These are phyloP conservation scores for Agonopterix subpropinquella DNA, from an alignment of 2,888 invertebrate species.

Conservation along the genomic window DNA sequence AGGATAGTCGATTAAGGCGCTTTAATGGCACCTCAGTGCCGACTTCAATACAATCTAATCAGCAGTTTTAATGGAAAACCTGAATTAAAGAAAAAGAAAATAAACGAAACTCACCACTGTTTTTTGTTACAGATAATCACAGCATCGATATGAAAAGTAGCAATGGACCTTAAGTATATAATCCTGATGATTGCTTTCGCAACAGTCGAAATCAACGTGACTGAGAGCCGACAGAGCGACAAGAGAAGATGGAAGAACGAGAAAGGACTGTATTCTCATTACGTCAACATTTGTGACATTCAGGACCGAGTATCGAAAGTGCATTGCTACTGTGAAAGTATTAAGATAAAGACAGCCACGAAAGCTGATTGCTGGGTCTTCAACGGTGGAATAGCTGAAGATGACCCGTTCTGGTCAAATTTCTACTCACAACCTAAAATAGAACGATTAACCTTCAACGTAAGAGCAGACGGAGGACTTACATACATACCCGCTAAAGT, in stretches of 20 bases:
- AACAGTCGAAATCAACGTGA: constrained; percentile 64
- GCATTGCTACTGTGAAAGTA: constrained; percentile 80
- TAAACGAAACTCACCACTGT: constrained; percentile 32
- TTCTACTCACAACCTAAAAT: constrained; percentile 84
- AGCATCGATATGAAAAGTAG: constrained; percentile 41
- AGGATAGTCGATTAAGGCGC: constrained; percentile 30
- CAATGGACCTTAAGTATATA: constrained; percentile 65
- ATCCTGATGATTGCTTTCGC: constrained; percentile 67
- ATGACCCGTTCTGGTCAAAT: constrained; percentile 84
- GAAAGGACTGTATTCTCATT: constrained; percentile 55
- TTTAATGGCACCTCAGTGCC: constrained; percentile 28
- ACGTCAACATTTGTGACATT: constrained; percentile 76
- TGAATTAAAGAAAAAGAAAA: constrained; percentile 26
- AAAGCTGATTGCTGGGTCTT: constrained; percentile 87
- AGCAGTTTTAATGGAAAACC: constrained; percentile 34
- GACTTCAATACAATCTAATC: constrained; percentile 40
- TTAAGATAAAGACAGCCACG: constrained; percentile 74
- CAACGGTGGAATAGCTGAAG: constrained; percentile 80
- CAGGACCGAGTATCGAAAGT: constrained; percentile 73
- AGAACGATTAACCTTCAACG: constrained; percentile 81
- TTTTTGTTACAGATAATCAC: constrained; percentile 63
- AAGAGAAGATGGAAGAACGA: constrained; percentile 67
- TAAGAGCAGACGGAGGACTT: constrained; percentile 80
- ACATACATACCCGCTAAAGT: constrained; percentile 84
- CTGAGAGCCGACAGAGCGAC: constrained; percentile 64